Evolutionary conservation across 2,888 invertebrate genomes (phyloP), one percentile per base, ranked within the genome.

Genomic region (Euphydryas editha): DNA sequence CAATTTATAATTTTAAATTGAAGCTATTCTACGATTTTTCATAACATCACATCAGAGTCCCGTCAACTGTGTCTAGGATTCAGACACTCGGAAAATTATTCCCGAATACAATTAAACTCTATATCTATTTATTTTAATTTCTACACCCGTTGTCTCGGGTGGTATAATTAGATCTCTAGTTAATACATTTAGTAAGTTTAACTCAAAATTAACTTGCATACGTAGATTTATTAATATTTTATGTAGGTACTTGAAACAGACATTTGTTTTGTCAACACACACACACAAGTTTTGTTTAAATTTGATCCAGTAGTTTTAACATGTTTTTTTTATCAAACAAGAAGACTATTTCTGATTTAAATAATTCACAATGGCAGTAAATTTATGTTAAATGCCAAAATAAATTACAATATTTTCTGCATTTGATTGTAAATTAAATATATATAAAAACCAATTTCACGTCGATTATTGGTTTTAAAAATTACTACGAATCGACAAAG

Each of bases 1-100:
- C 49, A 24, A 15, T 0, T 15, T 15, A 51, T 54, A 54, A 36
- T 30, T 61, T 44, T 37, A 17, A 20, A 62, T 42, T n/a, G 7
- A 39, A 51, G 30, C 80, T 46, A 67, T 83, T 87, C 88, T 71
- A 85, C 62, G 36, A 74, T 72, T 66, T 67, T 71, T 72, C 59
- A 70, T 76, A 75, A 76, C 81, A 76, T 72, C 81, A 82, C 80
- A 84, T 82, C 83, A 81, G 75, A 79, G 81, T 81, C 84, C 78
- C 85, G 79, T 77, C 77, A 86, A 80, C 80, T 80, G 84, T 80
- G 84, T 86, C 86, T 85, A 87, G 87, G 85, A 89, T 86, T 86
- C 91, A 89, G 89, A 85, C 87, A 88, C 87, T 85, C 84, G 91
- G 91, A 91, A 92, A 92, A 92, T 92, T 91, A 90, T 90, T 78